phyloP scores from a whole-genome alignment of 2,797 vertebrate genomes.

The Megalops cyprinoides region DNA sequence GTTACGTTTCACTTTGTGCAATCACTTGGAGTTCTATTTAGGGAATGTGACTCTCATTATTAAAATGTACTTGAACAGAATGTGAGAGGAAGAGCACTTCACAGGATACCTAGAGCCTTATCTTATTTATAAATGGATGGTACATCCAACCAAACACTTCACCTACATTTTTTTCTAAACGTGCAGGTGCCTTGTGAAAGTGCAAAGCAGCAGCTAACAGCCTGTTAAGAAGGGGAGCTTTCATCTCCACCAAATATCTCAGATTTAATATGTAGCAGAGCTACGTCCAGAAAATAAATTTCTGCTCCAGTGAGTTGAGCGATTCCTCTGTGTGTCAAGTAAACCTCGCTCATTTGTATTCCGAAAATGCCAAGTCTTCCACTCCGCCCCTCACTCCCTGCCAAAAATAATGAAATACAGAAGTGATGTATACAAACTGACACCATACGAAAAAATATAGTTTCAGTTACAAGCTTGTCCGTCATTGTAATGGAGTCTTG shows the following conservation, averaged over 20 bases:
- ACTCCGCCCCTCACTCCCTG: conserved; percentile 37
- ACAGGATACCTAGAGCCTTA: no score
- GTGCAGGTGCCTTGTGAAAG: conserved; percentile 8
- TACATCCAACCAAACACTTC: no score
- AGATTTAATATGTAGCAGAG: conserved; percentile 38
- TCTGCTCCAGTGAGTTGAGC: conserved; percentile 46
- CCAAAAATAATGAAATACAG: conserved; percentile 43
- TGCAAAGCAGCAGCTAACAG: conserved; percentile 27
- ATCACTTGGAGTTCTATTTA: conserved; percentile 52
- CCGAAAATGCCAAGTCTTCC: conserved; percentile 35
- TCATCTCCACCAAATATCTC: conserved; percentile 44
- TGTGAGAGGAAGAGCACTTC: neutral
- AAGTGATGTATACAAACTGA: conserved; percentile 30
- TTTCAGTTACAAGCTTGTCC: conserved; percentile 50
- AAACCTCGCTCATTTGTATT: conserved; percentile 36
- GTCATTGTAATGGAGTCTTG: conserved; percentile 54
- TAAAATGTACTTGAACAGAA: conserved; percentile 57
- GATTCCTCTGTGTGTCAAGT: conserved; percentile 28
- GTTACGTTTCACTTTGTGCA: neutral
- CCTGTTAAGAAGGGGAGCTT: conserved; percentile 37
- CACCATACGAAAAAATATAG: conserved; percentile 42
- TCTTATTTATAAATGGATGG: no score
- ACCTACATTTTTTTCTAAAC: no score
- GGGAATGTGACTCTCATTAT: conserved; percentile 52
- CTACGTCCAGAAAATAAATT: conserved; percentile 33